phyloP scores from a whole-genome alignment of 2,888 invertebrate genomes.

The Drosophila limbata region DNA sequence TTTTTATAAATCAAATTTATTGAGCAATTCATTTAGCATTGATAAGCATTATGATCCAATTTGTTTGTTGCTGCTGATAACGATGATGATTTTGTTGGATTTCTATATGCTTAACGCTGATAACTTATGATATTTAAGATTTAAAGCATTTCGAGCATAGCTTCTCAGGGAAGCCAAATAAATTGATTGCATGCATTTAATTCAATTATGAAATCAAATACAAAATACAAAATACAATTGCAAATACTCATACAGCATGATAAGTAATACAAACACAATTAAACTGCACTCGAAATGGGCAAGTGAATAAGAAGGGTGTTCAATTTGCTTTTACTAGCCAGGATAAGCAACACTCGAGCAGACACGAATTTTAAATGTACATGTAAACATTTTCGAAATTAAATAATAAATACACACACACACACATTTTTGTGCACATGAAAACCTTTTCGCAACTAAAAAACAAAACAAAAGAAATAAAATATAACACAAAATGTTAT shows the following conservation, averaged over 20 bases:
- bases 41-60: conserved; percentile 8
- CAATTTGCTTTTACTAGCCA: conserved; percentile 40
- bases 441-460: conserved; percentile 38
- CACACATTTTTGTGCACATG: conserved; percentile 50
- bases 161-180: conserved; percentile 46
- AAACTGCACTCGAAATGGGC: conserved; percentile 44
- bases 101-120: conserved; percentile 12
- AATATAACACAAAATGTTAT: conserved; percentile 68
- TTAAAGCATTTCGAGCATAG: conserved; percentile 21
- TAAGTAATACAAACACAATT: conserved; percentile 19
- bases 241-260: conserved; percentile 5
- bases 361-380: conserved; percentile 69
- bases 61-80: conserved; percentile 15
- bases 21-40: conserved; percentile 9
- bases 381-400: conserved; percentile 54
- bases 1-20: conserved; percentile 6
- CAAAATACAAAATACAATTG: conserved; percentile 1
- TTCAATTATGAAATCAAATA: conserved; percentile 42
- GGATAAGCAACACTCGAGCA: conserved; percentile 42
- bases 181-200: conserved; percentile 40
- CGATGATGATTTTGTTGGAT: conserved; percentile 8
- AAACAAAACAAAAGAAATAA: conserved; percentile 22
- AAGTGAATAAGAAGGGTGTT: conserved; percentile 34
- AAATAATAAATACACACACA: conserved; percentile 38
- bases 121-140: conserved; percentile 10